Evolutionary conservation across 2,888 invertebrate species (phyloP).

Genomic region (Cheilosia scutellata): DNA sequence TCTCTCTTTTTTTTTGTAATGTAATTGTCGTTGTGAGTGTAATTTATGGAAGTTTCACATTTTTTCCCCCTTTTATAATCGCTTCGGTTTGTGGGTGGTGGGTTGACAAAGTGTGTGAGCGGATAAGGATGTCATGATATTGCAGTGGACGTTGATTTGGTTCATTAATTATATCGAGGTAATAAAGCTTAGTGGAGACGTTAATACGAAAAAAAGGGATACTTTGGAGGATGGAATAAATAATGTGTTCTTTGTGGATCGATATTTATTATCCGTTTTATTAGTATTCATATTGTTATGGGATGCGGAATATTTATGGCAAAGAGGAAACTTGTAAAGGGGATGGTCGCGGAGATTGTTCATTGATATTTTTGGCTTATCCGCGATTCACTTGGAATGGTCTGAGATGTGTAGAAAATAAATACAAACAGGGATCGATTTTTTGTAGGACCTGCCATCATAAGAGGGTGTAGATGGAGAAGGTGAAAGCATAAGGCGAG

Average conservation of each 20-base stretch:
- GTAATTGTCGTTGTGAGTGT: constrained; percentile 32
- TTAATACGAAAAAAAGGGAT: constrained; percentile 30
- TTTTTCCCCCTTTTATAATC: not conserved
- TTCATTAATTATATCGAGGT: constrained; percentile 72
- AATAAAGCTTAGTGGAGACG: constrained; percentile 62
- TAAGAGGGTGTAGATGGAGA: too few relatives aligned
- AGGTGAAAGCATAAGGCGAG: too few relatives aligned
- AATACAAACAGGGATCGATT: too few relatives aligned
- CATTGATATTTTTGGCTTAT: too few relatives aligned
- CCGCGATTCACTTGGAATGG: too few relatives aligned
- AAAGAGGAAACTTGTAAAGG: not conserved
- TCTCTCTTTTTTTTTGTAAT: constrained; percentile 22
- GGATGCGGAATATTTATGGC: not conserved
- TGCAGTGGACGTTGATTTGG: constrained; percentile 61
- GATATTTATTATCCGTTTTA: constrained; percentile 66
- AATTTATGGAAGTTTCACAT: constrained; percentile 59
- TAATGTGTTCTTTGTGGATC: constrained; percentile 53
- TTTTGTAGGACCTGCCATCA: too few relatives aligned
- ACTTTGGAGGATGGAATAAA: constrained; percentile 14
- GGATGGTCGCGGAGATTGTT: too few relatives aligned
- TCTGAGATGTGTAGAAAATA: too few relatives aligned
- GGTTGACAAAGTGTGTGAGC: constrained; percentile 57
- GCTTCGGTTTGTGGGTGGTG: not conserved
- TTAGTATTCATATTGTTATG: constrained; percentile 56
- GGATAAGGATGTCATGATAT: not conserved